Evolutionary conservation across 2,797 vertebrate genomes (phyloP).

Genomic region (Brachyalestes nurse): DNA sequence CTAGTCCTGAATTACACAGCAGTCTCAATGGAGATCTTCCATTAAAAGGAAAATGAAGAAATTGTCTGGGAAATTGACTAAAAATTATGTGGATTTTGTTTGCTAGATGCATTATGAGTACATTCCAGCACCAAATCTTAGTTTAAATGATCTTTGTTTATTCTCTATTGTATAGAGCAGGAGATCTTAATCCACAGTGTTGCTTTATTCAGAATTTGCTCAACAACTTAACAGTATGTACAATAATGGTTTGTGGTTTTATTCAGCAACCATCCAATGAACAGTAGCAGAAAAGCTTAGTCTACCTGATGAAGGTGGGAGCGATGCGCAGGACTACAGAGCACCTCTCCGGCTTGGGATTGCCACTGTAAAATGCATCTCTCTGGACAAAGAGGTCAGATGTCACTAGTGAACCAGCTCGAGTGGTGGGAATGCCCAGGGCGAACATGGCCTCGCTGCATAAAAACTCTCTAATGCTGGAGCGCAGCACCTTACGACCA

Average conservation of each 20-base stretch:
- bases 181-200: too few relatives aligned
- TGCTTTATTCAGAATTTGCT: too few relatives aligned
- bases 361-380: constrained; percentile 83
- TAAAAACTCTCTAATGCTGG: constrained; percentile 89
- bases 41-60: too few relatives aligned
- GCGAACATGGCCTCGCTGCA: constrained; percentile 90
- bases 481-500: constrained; percentile 88
- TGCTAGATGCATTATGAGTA: too few relatives aligned
- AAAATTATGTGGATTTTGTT: too few relatives aligned
- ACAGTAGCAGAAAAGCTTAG: background rate
- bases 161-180: too few relatives aligned
- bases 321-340: constrained; percentile 85
- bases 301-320: constrained; percentile 85
- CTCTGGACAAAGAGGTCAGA: constrained; percentile 82
- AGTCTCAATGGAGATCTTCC: too few relatives aligned
- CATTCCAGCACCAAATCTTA: too few relatives aligned
- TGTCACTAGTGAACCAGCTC: constrained; percentile 84
- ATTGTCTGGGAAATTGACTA: too few relatives aligned
- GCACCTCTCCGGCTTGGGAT: constrained; percentile 80
- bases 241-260: background rate
- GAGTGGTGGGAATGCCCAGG: constrained; percentile 85
- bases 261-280: background rate
- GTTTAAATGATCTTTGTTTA: too few relatives aligned
- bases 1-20: too few relatives aligned
- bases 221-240: too few relatives aligned